Evolutionary conservation across 2,113 vertebrate genomes (phyloP).

Genomic region (Crotalus viridis): DNA sequence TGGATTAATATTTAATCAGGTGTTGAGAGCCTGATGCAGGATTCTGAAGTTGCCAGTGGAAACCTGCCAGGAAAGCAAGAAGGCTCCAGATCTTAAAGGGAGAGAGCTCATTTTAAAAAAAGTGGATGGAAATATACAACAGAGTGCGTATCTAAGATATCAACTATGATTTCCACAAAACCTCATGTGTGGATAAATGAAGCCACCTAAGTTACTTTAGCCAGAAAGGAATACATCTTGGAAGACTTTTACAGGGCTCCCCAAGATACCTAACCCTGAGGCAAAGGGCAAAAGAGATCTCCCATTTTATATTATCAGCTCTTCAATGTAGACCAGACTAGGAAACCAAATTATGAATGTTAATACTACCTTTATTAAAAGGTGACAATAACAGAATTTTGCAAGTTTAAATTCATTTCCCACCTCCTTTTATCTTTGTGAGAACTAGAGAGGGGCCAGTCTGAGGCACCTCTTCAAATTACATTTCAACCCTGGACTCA

Average conservation of each 20-base stretch:
- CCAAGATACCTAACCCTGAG: background rate
- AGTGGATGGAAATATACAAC: background rate
- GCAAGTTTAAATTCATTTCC: background rate
- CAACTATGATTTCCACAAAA: background rate
- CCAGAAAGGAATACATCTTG: background rate
- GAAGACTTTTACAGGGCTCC: background rate
- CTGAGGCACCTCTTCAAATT: background rate
- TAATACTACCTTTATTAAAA: background rate
- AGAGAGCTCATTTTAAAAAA: background rate
- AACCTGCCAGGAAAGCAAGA: conserved; percentile 61
- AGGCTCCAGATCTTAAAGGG: conserved; percentile 59
- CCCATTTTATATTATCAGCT: background rate
- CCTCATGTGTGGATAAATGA: background rate
- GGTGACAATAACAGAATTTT: background rate
- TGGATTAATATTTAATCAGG: conserved; percentile 72
- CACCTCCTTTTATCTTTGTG: background rate
- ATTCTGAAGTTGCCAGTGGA: conserved; percentile 55
- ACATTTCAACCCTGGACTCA: background rate
- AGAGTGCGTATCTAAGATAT: background rate
- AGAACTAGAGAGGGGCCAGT: background rate
- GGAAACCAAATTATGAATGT: background rate
- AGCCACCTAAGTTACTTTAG: background rate
- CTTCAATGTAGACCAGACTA: background rate
- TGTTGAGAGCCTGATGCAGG: conserved; percentile 56
- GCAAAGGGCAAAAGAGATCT: background rate